Evolutionary conservation across 2,113 vertebrate species (phyloP).

Genomic region (Sinocyclocheilus rhinocerous): DNA sequence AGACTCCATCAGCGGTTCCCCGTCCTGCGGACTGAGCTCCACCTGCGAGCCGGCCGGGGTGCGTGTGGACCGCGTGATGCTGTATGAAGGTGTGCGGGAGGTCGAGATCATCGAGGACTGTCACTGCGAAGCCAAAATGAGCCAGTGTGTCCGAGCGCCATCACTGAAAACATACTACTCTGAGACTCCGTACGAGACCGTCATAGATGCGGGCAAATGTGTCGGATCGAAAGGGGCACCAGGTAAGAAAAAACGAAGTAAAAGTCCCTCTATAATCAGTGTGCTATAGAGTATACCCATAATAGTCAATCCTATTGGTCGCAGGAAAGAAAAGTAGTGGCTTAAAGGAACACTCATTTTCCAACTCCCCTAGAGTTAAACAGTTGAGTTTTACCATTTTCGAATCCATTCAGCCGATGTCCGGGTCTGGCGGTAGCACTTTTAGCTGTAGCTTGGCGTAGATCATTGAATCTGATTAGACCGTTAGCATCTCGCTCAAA

Average conservation of each 20-base stretch:
- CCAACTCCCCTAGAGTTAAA: too few species aligned
- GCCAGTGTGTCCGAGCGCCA: conserved; percentile 69
- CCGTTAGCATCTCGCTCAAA: too few species aligned
- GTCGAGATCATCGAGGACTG: conserved; percentile 76
- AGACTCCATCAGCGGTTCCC: neutral
- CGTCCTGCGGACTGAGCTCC: conserved; percentile 68
- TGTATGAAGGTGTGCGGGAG: conserved; percentile 69
- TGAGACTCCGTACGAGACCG: conserved; percentile 76
- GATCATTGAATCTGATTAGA: too few species aligned
- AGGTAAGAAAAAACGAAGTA: conserved; percentile 60
- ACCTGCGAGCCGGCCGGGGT: conserved; percentile 69
- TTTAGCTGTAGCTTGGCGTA: too few species aligned
- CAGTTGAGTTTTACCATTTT: too few species aligned
- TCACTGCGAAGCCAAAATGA: conserved; percentile 70
- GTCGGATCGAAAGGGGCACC: conserved; percentile 62
- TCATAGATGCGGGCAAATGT: conserved; percentile 75
- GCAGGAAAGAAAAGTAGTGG: neutral
- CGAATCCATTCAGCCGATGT: too few species aligned
- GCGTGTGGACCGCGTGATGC: conserved; percentile 69
- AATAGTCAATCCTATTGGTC: neutral
- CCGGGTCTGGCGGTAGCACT: too few species aligned
- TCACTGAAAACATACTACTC: conserved; percentile 77
- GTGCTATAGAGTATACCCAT: neutral
- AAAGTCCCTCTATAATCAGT: neutral
- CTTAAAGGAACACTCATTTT: neutral